A percentile compares a stretch with the other conserved stretches of the same genome.
Evolutionary conservation across 1,140 invertebrate species (phyloP).

Genomic region (Drosophila lini): DNA sequence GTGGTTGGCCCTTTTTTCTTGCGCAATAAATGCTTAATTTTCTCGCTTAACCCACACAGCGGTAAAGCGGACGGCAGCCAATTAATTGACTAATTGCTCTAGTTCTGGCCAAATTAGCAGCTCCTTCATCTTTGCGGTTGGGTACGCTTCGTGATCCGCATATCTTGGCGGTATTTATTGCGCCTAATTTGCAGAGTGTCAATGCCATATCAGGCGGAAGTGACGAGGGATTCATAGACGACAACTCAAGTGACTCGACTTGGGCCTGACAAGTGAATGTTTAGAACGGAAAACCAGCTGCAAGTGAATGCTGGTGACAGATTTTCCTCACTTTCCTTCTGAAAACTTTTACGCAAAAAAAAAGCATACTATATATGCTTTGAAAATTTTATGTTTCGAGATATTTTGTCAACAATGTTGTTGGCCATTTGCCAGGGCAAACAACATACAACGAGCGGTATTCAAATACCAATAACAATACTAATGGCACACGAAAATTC

Average conservation of each 20-base stretch:
- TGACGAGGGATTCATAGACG: slow-evolving; percentile 22
- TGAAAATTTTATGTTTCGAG: slow-evolving; percentile 8
- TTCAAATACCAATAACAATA: slow-evolving; percentile 30
- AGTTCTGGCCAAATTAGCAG: slow-evolving; percentile 46
- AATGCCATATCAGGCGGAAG: slow-evolving; percentile 20
- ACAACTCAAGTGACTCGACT: neutral
- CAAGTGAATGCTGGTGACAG: slow-evolving; percentile 24
- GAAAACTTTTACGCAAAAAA: neutral
- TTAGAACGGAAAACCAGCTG: slow-evolving; percentile 3
- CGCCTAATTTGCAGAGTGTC: slow-evolving; percentile 38
- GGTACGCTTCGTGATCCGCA: slow-evolving; percentile 29
- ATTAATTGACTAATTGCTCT: slow-evolving; percentile 67
- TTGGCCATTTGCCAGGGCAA: slow-evolving; percentile 36
- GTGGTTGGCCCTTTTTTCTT: slow-evolving; percentile 30
- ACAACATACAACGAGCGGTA: slow-evolving; percentile 20
- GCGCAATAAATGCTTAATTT: slow-evolving; percentile 72
- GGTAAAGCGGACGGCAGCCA: slow-evolving; percentile 22
- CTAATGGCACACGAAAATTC: slow-evolving; percentile 21
- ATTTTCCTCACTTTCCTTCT: neutral
- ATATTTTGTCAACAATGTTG: slow-evolving; percentile 34
- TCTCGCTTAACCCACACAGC: slow-evolving; percentile 59
- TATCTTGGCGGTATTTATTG: slow-evolving; percentile 38
- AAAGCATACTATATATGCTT: neutral
- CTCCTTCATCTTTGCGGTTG: slow-evolving; percentile 9
- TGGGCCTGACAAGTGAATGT: slow-evolving; percentile 5